Base-by-base conservation (phyloP, 2,113 vertebrate genomes). In the Mystacornis crossleyi region DNA sequence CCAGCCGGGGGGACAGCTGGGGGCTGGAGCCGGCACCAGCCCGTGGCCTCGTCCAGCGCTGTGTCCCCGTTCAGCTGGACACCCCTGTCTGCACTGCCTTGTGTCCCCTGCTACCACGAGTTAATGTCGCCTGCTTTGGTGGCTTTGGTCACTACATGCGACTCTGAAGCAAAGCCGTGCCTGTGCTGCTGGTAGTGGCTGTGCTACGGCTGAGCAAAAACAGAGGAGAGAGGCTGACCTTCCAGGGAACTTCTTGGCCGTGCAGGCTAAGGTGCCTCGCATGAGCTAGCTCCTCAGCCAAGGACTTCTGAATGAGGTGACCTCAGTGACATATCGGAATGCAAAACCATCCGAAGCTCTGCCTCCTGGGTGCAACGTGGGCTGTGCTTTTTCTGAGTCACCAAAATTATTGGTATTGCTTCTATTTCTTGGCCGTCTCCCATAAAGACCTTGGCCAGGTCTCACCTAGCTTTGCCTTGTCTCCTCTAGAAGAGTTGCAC, bases 301-400 rank as follows among this genome's bases (percentile, higher is more conserved):
- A 92, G 64, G 58, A 66, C 89, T 91, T 89, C 23, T 47, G 66
- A 64, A 65, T 91, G 90, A 91, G 74, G 53, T 91, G 83, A 91
- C 73, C 57, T 81, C 78, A 31, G 1, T 58, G 67, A 85, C 45
- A 33, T 87, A 18, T 42, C 48, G 48, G 86, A 94, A 90, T 91
- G 73, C 73, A 89, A 57, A 87, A 54, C 50, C 53, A 67, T 16
- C 18, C 3, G 0, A 47, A 73, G 57, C 45, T 81, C 55, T 64
- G 91, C 36, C 33, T 91, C 54, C 61, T 33, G 53, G 33, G 38
- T 34, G 18, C 75, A 51, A 18, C 0, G 13, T 93, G 55, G 43
- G 47, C 90, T 79, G 84, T 48, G 61, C 75, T 74, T 80, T 81
- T 55, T 95, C 82, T 89, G 93, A 95, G 65, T 95, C 89, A 95